Evolutionary conservation across 2,888 invertebrate genomes (phyloP).

Genomic region (Chorisops tibialis): DNA sequence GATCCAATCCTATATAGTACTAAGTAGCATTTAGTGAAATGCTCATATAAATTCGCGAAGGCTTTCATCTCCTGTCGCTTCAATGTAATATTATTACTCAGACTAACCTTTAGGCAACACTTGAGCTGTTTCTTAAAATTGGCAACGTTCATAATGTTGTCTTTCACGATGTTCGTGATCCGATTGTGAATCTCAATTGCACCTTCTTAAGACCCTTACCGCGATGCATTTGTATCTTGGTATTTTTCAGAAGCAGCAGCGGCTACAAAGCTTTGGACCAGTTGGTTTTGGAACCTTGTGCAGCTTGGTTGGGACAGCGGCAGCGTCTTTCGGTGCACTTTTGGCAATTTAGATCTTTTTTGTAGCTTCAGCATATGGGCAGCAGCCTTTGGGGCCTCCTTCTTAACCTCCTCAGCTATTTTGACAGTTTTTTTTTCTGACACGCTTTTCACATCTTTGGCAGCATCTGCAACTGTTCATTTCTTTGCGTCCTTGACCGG

Average conservation of each 20-base stretch:
- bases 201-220: slow-evolving; percentile 84
- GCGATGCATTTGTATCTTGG: slow-evolving; percentile 57
- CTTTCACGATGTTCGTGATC: slow-evolving; percentile 99
- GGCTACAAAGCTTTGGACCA: slow-evolving; percentile 36
- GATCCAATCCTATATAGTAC: slow-evolving; percentile 98
- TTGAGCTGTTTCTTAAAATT: slow-evolving; percentile 92
- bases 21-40: slow-evolving; percentile 87
- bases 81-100: slow-evolving; percentile 85
- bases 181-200: slow-evolving; percentile 85
- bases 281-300: slow-evolving; percentile 39
- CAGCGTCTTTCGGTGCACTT: slow-evolving; percentile 33
- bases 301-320: slow-evolving; percentile 37
- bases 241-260: slow-evolving; percentile 50
- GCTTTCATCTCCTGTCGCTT: slow-evolving; percentile 93
- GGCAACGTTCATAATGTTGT: slow-evolving; percentile 95
- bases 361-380: slow-evolving; percentile 28
- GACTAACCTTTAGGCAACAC: slow-evolving; percentile 88
- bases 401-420: slow-evolving; percentile 46
- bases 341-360: slow-evolving; percentile 35
- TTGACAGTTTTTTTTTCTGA: slow-evolving; percentile 30
- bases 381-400: slow-evolving; percentile 48
- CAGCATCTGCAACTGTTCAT: slow-evolving; percentile 42
- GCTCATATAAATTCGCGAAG: slow-evolving; percentile 81
- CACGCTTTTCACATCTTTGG: slow-evolving; percentile 36
- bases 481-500: slow-evolving; percentile 50